Evolutionary conservation across 2,113 vertebrate genomes (phyloP), one percentile per base, ranked within the genome.

Genomic region (Elaphurus davidianus): DNA sequence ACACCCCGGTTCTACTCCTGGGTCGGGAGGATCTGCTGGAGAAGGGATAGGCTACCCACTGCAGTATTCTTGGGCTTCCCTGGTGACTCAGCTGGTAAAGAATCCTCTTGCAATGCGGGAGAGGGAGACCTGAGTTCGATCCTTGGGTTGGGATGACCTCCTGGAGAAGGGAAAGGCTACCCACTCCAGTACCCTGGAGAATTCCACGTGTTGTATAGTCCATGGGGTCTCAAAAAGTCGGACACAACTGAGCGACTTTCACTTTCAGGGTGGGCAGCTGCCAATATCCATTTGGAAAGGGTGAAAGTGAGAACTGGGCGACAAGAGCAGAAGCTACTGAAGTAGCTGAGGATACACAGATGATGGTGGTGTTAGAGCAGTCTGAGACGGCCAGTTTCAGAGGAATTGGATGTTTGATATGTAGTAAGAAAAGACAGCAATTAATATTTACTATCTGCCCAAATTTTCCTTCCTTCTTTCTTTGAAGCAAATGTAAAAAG

Each of bases 391-490:
- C 47, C 28, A 45, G 28, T 47, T 71, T 84, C 55, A 23, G 62
- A 64, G 71, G 47, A 45, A 16, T 27, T 28, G 45, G 45, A n/a
- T 6, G 33, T 50, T 50, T 45, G 91, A 7, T 33, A 30, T 15
- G 40, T n/a, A 87, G 23, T 36, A 33, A 92, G 55, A 83, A 89
- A 76, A 90, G 47, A 60, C 36, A 96, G 50, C 13, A 60, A 67
- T 67, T 40, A 43, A 76, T 50, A 40, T 19, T 50, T 17, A 52
- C n/a, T 54, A 30, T 62, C 47, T 30, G 33, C 14, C 83, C 87
- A 62, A 27, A 33, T 43, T 83, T 36, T 87, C 25, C 50, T 93
- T 52, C 10, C 47, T 33, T 55, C 52, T 84, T 25, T 86, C 86
- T 85, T 55, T 89, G 47, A 78, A 71, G 71, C 17, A 85, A 85